These are phyloP conservation scores for Symphodus melops DNA, from an alignment of 2,113 vertebrate genomes.

Conservation along the genomic window DNA sequence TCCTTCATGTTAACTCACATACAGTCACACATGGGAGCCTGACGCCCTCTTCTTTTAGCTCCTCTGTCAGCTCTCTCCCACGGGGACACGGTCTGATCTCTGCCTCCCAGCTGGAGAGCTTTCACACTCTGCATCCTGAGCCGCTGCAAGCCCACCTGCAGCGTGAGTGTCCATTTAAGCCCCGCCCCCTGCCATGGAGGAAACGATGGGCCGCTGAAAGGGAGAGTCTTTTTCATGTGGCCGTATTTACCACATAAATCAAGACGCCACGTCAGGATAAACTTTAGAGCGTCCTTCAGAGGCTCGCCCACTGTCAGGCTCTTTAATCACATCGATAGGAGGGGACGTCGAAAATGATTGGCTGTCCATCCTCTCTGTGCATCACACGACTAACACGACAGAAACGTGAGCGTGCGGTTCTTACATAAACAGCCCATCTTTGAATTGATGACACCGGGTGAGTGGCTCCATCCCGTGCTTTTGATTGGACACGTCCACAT, in stretches of 20 bases:
- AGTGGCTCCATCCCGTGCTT: constrained; percentile 1
- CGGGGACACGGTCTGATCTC: constrained; percentile 30
- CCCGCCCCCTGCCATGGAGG: not conserved
- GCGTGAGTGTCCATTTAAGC: constrained; percentile 33
- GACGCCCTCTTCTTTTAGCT: not conserved
- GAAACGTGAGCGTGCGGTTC: constrained; percentile 2
- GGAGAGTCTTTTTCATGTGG: constrained; percentile 8
- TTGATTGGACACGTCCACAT: constrained; percentile 12
- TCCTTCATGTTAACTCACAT: constrained; percentile 1
- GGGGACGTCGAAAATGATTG: constrained; percentile 19
- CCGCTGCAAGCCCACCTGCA: constrained; percentile 8
- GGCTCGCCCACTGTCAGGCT: not conserved
- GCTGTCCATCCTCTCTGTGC: constrained; percentile 22
- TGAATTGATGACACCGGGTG: constrained; percentile 3
- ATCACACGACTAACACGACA: not conserved
- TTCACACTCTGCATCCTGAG: constrained; percentile 41
- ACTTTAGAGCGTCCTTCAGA: not conserved
- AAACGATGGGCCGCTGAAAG: constrained; percentile 14
- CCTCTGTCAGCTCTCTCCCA: constrained; percentile 10
- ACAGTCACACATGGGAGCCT: not conserved
- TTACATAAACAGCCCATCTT: not conserved
- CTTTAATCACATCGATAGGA: constrained; percentile 3
- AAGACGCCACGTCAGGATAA: too few relatives aligned
- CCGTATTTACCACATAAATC: too few relatives aligned
- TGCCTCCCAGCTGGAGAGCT: constrained; percentile 44